Percentiles rank a stretch among this genome's conserved stretches.
These are phyloP conservation scores for Hydractinia echinata DNA, from an alignment of 30 jellyfish, hydroid and myxozoan genomes.

Conservation along the genomic window DNA sequence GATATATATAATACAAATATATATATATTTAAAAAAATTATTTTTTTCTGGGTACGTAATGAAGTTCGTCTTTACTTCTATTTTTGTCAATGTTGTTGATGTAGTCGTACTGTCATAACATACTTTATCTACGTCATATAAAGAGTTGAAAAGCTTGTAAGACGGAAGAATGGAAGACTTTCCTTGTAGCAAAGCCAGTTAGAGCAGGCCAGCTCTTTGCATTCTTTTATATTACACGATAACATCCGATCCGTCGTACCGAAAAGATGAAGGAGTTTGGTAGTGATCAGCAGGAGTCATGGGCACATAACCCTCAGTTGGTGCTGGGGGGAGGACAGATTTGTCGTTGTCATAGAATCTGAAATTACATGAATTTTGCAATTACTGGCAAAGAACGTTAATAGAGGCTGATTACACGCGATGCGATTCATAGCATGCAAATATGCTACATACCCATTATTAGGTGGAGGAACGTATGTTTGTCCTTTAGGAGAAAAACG, in stretches of 20 bases:
- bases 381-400: neutral
- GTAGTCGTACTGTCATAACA: no score
- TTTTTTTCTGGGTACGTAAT: no score
- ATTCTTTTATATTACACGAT: neutral
- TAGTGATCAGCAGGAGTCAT: slow-evolving; percentile 26
- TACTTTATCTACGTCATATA: no score
- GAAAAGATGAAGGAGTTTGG: slow-evolving; percentile 3
- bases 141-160: no score
- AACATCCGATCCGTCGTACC: neutral
- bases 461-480: neutral
- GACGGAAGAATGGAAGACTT: no score
- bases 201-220: no score
- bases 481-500: neutral
- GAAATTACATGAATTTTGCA: neutral
- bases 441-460: slow-evolving; percentile 3
- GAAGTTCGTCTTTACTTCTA: no score
- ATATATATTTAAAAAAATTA: no score
- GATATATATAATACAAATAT: no score
- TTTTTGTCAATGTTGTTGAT: no score
- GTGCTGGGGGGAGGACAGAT: neutral
- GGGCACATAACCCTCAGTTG: slow-evolving; percentile 10
- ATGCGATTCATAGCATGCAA: neutral
- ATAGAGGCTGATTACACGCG: neutral
- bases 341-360: neutral
- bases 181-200: no score